These are phyloP conservation scores for Drosophila obscura DNA, from an alignment of 1,140 invertebrate species.

Conservation along the genomic window DNA sequence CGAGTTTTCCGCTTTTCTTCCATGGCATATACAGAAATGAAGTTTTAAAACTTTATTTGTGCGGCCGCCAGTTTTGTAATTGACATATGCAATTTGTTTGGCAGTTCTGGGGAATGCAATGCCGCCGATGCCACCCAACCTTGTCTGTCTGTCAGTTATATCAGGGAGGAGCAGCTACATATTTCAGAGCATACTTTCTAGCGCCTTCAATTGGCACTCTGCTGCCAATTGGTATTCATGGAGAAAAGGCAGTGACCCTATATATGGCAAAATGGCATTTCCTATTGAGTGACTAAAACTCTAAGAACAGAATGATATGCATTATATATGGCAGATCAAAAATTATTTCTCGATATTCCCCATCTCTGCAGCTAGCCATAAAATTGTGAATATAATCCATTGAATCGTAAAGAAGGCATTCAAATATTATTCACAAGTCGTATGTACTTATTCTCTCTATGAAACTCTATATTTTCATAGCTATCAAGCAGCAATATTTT, in stretches of 20 bases:
- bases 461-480: too few relatives aligned
- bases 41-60: constrained; percentile 58
- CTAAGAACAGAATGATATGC: too few relatives aligned
- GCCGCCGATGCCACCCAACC: not conserved
- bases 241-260: not conserved
- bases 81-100: constrained; percentile 75
- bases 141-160: not conserved
- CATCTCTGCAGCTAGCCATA: not conserved
- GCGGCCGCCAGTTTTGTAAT: constrained; percentile 59
- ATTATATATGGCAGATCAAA: too few relatives aligned
- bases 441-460: too few relatives aligned
- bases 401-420: too few relatives aligned
- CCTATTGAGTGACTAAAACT: too few relatives aligned
- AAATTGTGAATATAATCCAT: not conserved
- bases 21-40: constrained; percentile 42
- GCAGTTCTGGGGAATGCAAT: not conserved
- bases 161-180: not conserved
- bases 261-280: too few relatives aligned
- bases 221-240: constrained; percentile 16
- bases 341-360: too few relatives aligned
- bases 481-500: too few relatives aligned
- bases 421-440: too few relatives aligned
- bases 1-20: constrained; percentile 10
- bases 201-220: too few relatives aligned
- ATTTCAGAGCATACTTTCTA: constrained; percentile 1